Evolutionary conservation across 2,797 vertebrate genomes (phyloP).

Genomic region (Cossypha caffra): DNA sequence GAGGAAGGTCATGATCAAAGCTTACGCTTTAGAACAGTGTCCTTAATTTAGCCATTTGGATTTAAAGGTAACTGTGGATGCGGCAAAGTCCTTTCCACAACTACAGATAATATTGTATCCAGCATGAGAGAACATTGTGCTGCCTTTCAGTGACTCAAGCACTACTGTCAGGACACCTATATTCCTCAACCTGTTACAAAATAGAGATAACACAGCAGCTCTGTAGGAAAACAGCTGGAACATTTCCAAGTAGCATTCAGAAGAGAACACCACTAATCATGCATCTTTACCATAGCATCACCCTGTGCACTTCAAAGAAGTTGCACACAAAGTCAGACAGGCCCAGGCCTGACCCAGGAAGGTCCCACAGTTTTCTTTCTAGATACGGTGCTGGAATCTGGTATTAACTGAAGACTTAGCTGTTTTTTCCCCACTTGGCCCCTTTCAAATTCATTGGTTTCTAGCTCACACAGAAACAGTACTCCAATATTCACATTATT

Average conservation of each 20-base stretch:
- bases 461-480: background rate
- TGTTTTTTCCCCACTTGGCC: background rate
- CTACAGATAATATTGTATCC: accelerated
- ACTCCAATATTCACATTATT: background rate
- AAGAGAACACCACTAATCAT: background rate
- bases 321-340: background rate
- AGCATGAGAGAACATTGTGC: background rate
- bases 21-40: background rate
- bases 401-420: background rate
- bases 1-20: background rate
- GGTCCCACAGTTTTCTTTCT: background rate
- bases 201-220: background rate
- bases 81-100: background rate
- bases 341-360: accelerated
- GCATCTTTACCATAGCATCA: background rate
- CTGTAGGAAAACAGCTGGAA: background rate
- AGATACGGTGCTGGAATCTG: background rate
- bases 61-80: background rate
- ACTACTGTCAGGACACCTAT: background rate
- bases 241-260: background rate
- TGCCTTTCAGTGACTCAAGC: background rate
- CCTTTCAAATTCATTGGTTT: background rate
- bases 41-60: background rate
- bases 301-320: background rate
- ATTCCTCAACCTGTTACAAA: background rate